Evolutionary conservation across 2,888 invertebrate species (phyloP).

Genomic region (Thymelicus sylvestris): DNA sequence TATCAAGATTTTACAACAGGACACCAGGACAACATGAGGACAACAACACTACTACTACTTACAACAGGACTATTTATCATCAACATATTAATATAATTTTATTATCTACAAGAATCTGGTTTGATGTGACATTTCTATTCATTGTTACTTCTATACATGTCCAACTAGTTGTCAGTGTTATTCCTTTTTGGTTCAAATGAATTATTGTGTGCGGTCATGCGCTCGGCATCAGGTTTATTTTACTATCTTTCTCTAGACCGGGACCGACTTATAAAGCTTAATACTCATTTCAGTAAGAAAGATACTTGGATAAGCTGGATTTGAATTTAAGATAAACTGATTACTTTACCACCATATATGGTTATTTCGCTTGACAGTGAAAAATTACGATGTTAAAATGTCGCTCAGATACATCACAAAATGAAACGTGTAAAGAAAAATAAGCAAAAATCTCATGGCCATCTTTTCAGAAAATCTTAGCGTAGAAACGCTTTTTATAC

Average conservation of each 20-base stretch:
- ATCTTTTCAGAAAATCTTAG: too few relatives aligned
- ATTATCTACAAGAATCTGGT: neutral
- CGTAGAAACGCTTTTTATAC: too few relatives aligned
- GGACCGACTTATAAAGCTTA: slow-evolving; percentile 10
- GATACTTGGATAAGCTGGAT: slow-evolving; percentile 1
- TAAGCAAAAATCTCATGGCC: neutral
- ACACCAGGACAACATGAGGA: too few relatives aligned
- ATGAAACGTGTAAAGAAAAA: neutral
- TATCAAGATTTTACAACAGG: too few relatives aligned
- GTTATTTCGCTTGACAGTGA: neutral
- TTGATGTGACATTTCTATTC: neutral
- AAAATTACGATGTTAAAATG: neutral
- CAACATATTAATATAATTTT: too few relatives aligned
- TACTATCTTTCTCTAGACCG: slow-evolving; percentile 23
- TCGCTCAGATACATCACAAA: neutral
- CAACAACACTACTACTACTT: too few relatives aligned
- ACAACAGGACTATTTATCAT: too few relatives aligned
- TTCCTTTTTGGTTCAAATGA: slow-evolving; percentile 42
- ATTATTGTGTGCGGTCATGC: slow-evolving; percentile 35
- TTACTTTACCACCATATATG: neutral
- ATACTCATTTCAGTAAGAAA: neutral
- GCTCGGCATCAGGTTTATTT: slow-evolving; percentile 29
- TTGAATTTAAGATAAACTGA: neutral
- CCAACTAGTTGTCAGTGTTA: slow-evolving; percentile 12
- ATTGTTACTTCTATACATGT: neutral